phyloP scores from a whole-genome alignment of 2,888 invertebrate genomes.

The Parnassius glacialis region DNA sequence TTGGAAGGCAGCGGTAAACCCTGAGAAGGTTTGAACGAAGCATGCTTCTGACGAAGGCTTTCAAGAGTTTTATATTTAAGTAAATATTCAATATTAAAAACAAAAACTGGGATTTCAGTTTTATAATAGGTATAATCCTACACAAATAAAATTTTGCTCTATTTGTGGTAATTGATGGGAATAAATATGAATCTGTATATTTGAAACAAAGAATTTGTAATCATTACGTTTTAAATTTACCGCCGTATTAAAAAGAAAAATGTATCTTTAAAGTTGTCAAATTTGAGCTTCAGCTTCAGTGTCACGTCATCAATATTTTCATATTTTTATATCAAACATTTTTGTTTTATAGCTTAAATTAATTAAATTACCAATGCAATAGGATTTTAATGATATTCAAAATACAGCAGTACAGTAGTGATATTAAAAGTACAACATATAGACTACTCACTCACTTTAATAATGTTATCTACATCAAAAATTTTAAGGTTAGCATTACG shows the following conservation, averaged over 20 bases:
- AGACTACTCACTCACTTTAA: constrained; percentile 5
- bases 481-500: constrained; percentile 46
- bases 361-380: constrained; percentile 8
- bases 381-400: neutral
- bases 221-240: too few relatives aligned
- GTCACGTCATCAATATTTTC: constrained; percentile 13
- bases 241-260: neutral
- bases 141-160: too few relatives aligned
- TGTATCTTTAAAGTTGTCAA: constrained; percentile 10
- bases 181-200: too few relatives aligned
- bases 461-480: constrained; percentile 50
- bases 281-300: constrained; percentile 4
- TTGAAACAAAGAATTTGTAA: too few relatives aligned
- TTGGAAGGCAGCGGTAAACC: too few relatives aligned
- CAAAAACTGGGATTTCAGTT: too few relatives aligned
- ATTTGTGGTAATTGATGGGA: too few relatives aligned
- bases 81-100: too few relatives aligned
- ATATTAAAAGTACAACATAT: neutral
- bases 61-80: too few relatives aligned
- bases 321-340: constrained; percentile 21
- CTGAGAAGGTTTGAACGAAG: too few relatives aligned
- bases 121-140: too few relatives aligned
- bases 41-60: too few relatives aligned
- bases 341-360: constrained; percentile 10
- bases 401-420: neutral